Evolutionary conservation across 2,113 vertebrate species (phyloP).

Genomic region (Crotalus viridis): DNA sequence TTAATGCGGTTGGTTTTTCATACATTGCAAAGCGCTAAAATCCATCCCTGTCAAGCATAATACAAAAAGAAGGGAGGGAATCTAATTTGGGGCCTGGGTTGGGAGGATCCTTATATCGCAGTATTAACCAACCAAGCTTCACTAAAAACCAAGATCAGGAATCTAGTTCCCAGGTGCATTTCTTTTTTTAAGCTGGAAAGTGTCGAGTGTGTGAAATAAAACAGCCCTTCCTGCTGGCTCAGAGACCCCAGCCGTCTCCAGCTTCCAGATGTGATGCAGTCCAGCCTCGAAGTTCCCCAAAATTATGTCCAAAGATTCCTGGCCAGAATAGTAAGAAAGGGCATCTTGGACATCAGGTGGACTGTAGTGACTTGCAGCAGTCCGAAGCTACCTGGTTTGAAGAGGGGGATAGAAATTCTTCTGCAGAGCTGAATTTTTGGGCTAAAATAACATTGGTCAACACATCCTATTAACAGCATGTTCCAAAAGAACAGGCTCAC

Average conservation of each 20-base stretch:
- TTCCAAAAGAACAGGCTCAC: background rate
- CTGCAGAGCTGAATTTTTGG: too few relatives aligned
- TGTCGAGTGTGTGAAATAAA: background rate
- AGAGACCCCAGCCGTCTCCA: background rate
- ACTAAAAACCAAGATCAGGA: background rate
- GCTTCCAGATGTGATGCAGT: background rate
- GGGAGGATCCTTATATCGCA: background rate
- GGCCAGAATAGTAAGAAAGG: background rate
- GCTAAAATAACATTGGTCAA: too few relatives aligned
- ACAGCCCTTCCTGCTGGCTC: background rate
- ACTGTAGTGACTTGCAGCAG: background rate
- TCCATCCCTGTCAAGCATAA: background rate
- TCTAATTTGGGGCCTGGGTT: background rate
- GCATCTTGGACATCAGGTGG: background rate
- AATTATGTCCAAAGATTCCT: background rate
- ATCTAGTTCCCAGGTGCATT: background rate
- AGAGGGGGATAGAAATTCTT: background rate
- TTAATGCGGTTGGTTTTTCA: background rate
- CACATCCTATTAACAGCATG: background rate
- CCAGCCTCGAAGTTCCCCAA: background rate
- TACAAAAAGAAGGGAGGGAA: background rate
- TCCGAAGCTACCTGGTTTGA: background rate
- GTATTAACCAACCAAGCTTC: background rate
- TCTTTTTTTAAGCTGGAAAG: background rate
- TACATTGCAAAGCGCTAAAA: background rate